phyloP scores from a whole-genome alignment of 2,888 invertebrate species.

The Pammene aurita region DNA sequence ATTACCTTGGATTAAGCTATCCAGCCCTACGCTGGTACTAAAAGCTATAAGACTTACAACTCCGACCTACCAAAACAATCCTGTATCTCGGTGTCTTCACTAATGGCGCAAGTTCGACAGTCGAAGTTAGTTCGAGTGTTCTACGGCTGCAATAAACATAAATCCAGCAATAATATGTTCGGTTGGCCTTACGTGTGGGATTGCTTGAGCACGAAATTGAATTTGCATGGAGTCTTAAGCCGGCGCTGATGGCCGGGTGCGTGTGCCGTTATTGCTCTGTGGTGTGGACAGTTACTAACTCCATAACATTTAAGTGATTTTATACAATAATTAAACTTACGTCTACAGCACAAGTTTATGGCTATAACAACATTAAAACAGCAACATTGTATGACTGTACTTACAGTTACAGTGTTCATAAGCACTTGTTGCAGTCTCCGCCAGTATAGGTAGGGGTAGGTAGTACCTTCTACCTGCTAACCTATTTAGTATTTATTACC shows the following conservation, averaged over 20 bases:
- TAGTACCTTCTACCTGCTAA: too few species aligned
- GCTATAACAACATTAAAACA: too few species aligned
- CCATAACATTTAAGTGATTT: constrained; percentile 57
- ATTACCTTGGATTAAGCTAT: constrained; percentile 79
- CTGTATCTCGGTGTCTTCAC: constrained; percentile 82
- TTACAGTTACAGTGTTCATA: too few species aligned
- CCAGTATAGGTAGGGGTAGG: too few species aligned
- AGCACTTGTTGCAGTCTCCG: too few species aligned
- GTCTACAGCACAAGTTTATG: background rate
- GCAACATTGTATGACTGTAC: too few species aligned
- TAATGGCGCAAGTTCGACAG: constrained; percentile 83
- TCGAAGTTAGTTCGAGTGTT: constrained; percentile 82
- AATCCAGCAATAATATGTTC: constrained; percentile 83
- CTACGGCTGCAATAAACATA: constrained; percentile 83
- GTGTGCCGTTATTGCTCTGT: constrained; percentile 64
- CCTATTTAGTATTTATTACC: too few species aligned
- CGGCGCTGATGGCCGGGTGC: constrained; percentile 70
- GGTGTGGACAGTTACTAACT: constrained; percentile 74
- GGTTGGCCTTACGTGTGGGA: constrained; percentile 79
- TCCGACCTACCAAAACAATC: constrained; percentile 81
- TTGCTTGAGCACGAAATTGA: constrained; percentile 81
- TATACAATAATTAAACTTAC: constrained; percentile 4
- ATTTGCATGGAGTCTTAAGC: constrained; percentile 83
- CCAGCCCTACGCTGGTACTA: constrained; percentile 72
- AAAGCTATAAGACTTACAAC: constrained; percentile 83